phyloP scores from a whole-genome alignment of 2,113 vertebrate genomes.

The Melanerpes formicivorus region DNA sequence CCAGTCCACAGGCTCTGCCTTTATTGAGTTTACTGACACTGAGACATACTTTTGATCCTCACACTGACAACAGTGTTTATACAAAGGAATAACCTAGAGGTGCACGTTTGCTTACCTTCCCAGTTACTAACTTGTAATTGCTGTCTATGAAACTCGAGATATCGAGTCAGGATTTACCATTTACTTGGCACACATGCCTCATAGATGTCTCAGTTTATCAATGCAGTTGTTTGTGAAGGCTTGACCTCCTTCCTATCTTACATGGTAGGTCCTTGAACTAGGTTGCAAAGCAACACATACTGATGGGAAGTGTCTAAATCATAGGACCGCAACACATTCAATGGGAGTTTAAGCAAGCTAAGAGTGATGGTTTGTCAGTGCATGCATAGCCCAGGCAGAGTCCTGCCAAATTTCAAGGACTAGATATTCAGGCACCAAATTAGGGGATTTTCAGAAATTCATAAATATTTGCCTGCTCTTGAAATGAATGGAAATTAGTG shows the following conservation, averaged over 20 bases:
- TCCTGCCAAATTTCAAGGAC: not conserved
- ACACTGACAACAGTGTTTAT: not conserved
- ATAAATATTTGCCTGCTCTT: not conserved
- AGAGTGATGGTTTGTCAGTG: not conserved
- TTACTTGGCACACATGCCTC: not conserved
- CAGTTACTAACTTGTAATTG: not conserved
- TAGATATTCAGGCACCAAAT: not conserved
- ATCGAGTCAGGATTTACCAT: not conserved
- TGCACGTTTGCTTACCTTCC: not conserved
- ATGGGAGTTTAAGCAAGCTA: not conserved
- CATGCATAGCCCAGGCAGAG: not conserved
- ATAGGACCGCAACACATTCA: not conserved
- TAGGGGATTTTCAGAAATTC: not conserved
- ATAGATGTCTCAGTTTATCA: not conserved
- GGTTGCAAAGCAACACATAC: not conserved
- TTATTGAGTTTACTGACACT: not conserved
- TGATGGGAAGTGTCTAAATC: not conserved
- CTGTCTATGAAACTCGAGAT: not conserved
- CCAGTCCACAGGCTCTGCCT: not conserved
- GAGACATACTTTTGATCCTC: not conserved
- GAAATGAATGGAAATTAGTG: not conserved
- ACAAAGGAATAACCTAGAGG: not conserved
- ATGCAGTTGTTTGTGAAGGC: not conserved
- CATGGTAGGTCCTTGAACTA: not conserved
- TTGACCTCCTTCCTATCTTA: not conserved